A percentile compares a stretch with the other conserved stretches of the same genome.
Conservation (phyloP, 2,113 vertebrate genomes). For the Lophura nycthemera region DNA sequence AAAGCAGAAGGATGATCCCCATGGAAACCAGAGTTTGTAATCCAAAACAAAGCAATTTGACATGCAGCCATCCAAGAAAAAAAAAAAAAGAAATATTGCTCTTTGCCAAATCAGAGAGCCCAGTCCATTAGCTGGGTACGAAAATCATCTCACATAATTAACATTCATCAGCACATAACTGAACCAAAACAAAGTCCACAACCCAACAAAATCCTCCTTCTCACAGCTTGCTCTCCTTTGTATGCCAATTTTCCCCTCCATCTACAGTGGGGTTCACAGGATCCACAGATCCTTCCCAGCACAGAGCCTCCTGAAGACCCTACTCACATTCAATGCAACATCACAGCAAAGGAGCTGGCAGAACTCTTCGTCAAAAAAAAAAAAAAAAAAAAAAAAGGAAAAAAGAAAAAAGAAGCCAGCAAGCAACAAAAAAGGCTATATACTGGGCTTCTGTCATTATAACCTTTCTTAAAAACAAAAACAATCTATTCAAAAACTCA, state of each 20-base stretch:
- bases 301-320: background rate
- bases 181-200: background rate
- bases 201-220: background rate
- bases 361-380: no score
- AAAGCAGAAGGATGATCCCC: background rate
- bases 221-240: background rate
- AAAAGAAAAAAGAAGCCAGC: background rate
- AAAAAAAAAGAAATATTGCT: background rate
- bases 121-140: background rate
- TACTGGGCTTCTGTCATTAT: background rate
- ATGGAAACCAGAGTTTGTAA: constrained; percentile 39
- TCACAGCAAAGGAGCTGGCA: background rate
- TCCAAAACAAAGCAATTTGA: constrained; percentile 22
- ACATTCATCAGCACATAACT: background rate
- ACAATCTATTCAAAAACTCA: background rate
- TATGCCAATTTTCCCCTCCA: background rate
- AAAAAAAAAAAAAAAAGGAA: background rate
- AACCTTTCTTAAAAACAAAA: background rate
- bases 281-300: background rate
- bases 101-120: background rate
- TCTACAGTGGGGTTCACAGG: background rate
- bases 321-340: fast-evolving
- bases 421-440: background rate
- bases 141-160: background rate
- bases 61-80: background rate